Evolutionary conservation across 2,113 vertebrate genomes (phyloP).

Genomic region (Cyprinus carpio): DNA sequence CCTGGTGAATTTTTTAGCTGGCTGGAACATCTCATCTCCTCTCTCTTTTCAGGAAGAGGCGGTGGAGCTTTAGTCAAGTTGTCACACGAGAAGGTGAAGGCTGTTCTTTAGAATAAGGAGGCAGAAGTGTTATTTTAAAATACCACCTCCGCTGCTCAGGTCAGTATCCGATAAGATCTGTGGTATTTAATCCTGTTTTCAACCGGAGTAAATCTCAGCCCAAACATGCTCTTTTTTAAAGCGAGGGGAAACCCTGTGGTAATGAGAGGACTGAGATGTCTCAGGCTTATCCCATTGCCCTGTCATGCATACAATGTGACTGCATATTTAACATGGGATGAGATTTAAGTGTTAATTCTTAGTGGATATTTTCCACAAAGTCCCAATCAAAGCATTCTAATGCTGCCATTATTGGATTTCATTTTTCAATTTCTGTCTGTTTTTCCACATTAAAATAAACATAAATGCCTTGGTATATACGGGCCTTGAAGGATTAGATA

Average conservation of each 20-base stretch:
- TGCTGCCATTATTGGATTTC: not conserved
- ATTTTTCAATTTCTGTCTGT: not conserved
- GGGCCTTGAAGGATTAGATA: not conserved
- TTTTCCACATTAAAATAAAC: not conserved
- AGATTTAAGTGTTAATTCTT: not conserved
- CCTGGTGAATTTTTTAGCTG: conserved; percentile 40
- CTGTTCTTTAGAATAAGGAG: conserved; percentile 34
- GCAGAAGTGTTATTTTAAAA: conserved; percentile 25
- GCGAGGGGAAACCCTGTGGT: not conserved
- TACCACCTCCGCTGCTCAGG: conserved; percentile 1
- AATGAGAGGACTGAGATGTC: conserved; percentile 18
- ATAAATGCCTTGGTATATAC: not conserved
- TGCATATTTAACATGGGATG: conserved; percentile 4
- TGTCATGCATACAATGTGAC: not conserved
- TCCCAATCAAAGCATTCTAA: not conserved
- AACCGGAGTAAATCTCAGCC: conserved; percentile 26
- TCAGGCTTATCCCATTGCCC: not conserved
- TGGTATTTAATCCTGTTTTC: conserved; percentile 34
- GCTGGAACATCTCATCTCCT: conserved; percentile 39
- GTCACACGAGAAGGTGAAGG: conserved; percentile 45
- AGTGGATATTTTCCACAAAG: too few relatives aligned
- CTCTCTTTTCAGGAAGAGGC: conserved; percentile 35
- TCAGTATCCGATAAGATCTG: conserved; percentile 36
- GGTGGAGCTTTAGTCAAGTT: conserved; percentile 39
- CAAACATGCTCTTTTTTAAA: conserved; percentile 33